These are phyloP conservation scores for Crotalus horridus DNA, from an alignment of 2,113 vertebrate species.

Conservation along the genomic window DNA sequence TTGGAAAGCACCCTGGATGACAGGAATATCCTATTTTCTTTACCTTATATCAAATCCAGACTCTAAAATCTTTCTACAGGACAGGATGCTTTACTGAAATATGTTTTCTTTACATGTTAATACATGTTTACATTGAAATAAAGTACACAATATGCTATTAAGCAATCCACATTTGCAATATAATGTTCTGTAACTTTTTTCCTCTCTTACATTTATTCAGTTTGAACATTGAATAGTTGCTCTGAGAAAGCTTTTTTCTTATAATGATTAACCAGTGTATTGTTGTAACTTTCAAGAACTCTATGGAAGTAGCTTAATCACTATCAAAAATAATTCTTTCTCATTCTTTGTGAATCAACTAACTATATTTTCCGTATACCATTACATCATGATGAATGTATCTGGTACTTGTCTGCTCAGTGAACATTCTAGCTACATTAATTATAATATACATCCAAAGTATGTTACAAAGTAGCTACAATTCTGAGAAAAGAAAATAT, in stretches of 20 bases:
- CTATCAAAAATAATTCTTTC: constrained; percentile 39
- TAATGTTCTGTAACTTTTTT: neutral
- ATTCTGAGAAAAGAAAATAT: constrained; percentile 44
- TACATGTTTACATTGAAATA: neutral
- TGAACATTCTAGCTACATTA: constrained; percentile 45
- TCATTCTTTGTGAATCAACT: constrained; percentile 54
- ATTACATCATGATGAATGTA: constrained; percentile 61
- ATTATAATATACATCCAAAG: constrained; percentile 53
- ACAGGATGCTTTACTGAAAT: neutral
- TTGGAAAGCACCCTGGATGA: neutral
- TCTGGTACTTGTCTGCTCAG: constrained; percentile 49
- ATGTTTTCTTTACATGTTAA: neutral
- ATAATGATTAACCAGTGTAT: constrained; percentile 33
- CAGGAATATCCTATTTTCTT: neutral
- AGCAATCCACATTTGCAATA: neutral
- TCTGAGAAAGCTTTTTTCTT: constrained; percentile 16
- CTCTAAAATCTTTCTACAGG: neutral
- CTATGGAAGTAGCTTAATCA: constrained; percentile 50
- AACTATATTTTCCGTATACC: constrained; percentile 47
- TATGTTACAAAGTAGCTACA: constrained; percentile 33
- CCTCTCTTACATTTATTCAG: constrained; percentile 24
- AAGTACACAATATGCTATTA: neutral
- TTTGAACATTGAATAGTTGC: constrained; percentile 29
- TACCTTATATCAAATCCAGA: neutral
- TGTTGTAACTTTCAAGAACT: constrained; percentile 54